Evolutionary conservation across 30 jellyfish, hydroid and myxozoan genomes (phyloP).

Genomic region (Chironex yamaguchii): DNA sequence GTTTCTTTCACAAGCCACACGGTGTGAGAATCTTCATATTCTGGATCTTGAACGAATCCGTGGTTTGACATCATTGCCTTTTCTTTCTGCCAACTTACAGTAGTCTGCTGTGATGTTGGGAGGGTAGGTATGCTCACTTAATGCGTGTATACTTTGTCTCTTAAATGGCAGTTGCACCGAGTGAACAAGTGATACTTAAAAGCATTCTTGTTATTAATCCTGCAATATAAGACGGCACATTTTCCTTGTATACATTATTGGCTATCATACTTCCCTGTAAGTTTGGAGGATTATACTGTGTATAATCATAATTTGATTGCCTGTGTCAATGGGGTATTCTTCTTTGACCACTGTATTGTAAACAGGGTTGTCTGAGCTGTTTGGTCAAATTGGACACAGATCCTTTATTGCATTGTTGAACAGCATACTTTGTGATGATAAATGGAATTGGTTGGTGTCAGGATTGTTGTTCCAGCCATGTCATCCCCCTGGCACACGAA

Average conservation of each 20-base stretch:
- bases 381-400: slow-evolving; percentile 44
- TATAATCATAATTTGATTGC: background rate
- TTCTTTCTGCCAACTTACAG: background rate
- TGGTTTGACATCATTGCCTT: background rate
- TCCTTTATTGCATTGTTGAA: slow-evolving; percentile 16
- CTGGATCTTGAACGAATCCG: slow-evolving; percentile 20
- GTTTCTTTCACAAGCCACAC: slow-evolving; percentile 8
- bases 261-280: background rate
- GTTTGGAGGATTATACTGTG: background rate
- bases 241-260: slow-evolving; percentile 7
- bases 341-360: slow-evolving; percentile 38
- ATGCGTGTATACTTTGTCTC: background rate
- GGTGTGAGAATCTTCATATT: slow-evolving; percentile 13
- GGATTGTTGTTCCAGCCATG: slow-evolving; percentile 66
- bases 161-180: background rate
- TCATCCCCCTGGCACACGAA: slow-evolving; percentile 19
- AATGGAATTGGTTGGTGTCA: slow-evolving; percentile 33
- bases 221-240: slow-evolving; percentile 40
- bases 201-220: slow-evolving; percentile 32
- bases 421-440: slow-evolving; percentile 23
- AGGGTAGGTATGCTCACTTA: background rate
- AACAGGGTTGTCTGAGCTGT: slow-evolving; percentile 44
- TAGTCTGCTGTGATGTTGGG: background rate
- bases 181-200: background rate
- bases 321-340: background rate